Evolutionary conservation across 2,113 vertebrate species (phyloP).

Genomic region (Baryphthengus martii): DNA sequence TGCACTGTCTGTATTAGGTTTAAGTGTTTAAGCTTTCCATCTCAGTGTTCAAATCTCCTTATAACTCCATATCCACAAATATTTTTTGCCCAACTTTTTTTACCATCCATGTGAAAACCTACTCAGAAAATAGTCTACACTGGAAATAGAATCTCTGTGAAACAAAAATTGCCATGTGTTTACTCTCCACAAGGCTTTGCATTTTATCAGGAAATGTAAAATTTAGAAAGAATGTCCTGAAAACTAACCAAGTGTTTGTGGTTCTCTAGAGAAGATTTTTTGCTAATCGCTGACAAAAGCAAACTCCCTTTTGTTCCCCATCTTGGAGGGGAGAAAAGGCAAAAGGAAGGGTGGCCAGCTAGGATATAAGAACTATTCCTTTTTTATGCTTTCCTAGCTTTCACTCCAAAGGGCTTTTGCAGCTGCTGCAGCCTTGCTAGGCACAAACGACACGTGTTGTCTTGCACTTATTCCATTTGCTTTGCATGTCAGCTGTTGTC

Average conservation of each 20-base stretch:
- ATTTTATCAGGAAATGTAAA: not conserved
- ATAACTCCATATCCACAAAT: not conserved
- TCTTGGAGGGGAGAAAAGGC: not conserved
- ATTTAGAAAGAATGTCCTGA: not conserved
- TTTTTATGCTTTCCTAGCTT: not conserved
- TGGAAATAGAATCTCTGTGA: not conserved
- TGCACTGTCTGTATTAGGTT: not conserved
- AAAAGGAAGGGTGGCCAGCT: not conserved
- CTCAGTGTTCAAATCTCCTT: not conserved
- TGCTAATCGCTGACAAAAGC: not conserved
- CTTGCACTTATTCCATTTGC: not conserved
- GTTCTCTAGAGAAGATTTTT: not conserved
- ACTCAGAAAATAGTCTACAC: not conserved
- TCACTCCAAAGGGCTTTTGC: not conserved
- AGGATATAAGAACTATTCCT: not conserved
- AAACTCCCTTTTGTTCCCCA: not conserved
- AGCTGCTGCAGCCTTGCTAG: not conserved
- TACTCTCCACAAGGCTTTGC: not conserved
- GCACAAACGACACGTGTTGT: accelerated
- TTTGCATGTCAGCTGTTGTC: not conserved
- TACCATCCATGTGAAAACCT: not conserved
- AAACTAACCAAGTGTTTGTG: not conserved
- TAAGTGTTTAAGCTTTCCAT: not conserved
- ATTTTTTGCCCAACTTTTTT: not conserved
- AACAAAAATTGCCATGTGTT: not conserved